phyloP scores from a whole-genome alignment of 2,888 invertebrate species.

The Chaetogeoica ovagalla region DNA sequence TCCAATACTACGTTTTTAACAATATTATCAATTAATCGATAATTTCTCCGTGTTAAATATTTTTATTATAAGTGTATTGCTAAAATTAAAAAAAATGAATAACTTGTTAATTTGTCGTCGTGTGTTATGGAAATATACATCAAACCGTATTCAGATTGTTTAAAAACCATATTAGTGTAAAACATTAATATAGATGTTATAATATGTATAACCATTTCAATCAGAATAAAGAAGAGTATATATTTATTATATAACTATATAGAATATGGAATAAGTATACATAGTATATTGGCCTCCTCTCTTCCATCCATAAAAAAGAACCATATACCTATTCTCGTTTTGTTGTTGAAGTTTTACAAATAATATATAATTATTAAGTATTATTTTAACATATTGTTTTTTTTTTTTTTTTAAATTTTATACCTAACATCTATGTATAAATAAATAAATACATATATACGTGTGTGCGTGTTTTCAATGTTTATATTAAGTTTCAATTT shows the following conservation, averaged over 20 bases:
- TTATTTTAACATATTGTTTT: slow-evolving; percentile 49
- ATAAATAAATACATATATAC: neutral
- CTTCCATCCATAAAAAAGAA: too few relatives aligned
- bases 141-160: too few relatives aligned
- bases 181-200: too few relatives aligned
- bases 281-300: neutral
- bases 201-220: too few relatives aligned
- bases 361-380: slow-evolving; percentile 26
- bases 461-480: slow-evolving; percentile 12
- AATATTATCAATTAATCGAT: neutral
- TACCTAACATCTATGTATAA: slow-evolving; percentile 37
- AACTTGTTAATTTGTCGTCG: too few relatives aligned
- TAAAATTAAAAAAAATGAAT: too few relatives aligned
- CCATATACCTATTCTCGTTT: neutral
- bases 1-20: neutral
- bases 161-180: too few relatives aligned
- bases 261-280: too few relatives aligned
- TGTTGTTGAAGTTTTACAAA: slow-evolving; percentile 40
- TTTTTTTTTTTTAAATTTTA: slow-evolving; percentile 50
- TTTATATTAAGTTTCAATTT: slow-evolving; percentile 47
- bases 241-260: too few relatives aligned
- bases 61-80: neutral
- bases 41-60: neutral
- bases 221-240: too few relatives aligned
- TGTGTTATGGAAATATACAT: too few relatives aligned